Conservation (phyloP, 2,888 invertebrate species). For the Dryococelus australis region DNA sequence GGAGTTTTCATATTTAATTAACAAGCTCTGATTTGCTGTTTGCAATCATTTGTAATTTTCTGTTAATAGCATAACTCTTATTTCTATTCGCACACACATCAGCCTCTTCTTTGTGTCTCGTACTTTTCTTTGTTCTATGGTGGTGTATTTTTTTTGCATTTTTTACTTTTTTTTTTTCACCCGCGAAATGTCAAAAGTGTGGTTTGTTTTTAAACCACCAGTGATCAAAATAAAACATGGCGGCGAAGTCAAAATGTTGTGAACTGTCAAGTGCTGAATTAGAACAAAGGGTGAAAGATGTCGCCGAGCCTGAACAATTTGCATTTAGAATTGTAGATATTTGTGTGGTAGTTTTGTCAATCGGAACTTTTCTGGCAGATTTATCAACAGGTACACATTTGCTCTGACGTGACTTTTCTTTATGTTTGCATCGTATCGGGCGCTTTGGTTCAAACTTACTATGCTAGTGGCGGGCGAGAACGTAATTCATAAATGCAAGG, state of each 20-base stretch:
- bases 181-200: slow-evolving; percentile 16
- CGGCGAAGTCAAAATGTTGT: slow-evolving; percentile 45
- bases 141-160: too few species aligned
- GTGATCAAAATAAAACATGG: slow-evolving; percentile 41
- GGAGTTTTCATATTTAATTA: too few species aligned
- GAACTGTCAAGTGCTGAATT: slow-evolving; percentile 35
- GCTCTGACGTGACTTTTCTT: slow-evolving; percentile 35
- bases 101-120: too few species aligned
- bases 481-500: too few species aligned
- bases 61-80: too few species aligned
- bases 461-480: not conserved
- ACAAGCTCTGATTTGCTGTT: too few species aligned
- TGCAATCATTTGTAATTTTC: too few species aligned
- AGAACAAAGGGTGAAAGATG: slow-evolving; percentile 38
- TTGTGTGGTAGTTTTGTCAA: slow-evolving; percentile 64
- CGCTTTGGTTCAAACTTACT: not conserved
- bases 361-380: slow-evolving; percentile 66
- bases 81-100: too few species aligned
- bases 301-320: slow-evolving; percentile 33
- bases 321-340: slow-evolving; percentile 63
- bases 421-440: not conserved
- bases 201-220: slow-evolving; percentile 31
- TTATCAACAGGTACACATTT: slow-evolving; percentile 64
- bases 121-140: too few species aligned
- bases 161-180: too few species aligned